Percentiles rank a stretch among this genome's conserved stretches.
phyloP scores from a whole-genome alignment of 2,888 invertebrate genomes.

The Caenorhabditis imperialis region DNA sequence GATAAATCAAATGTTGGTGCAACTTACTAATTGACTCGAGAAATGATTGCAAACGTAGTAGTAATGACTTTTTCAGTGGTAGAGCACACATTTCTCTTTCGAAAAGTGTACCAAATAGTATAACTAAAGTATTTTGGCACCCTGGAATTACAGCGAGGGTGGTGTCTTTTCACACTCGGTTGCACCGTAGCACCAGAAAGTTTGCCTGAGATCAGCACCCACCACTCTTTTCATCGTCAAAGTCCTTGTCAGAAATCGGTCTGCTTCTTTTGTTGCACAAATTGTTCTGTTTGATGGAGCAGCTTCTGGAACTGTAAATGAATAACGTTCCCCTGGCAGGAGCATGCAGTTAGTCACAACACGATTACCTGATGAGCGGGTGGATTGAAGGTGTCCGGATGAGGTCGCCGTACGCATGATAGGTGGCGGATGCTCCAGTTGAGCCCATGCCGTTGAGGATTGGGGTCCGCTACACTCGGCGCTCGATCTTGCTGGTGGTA shows the following conservation, averaged over 20 bases:
- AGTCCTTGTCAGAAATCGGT: conserved; percentile 54
- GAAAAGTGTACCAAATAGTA: too few species aligned
- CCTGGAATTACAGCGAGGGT: conserved; percentile 50
- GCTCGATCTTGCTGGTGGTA: conserved; percentile 34
- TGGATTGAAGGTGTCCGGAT: conserved; percentile 72
- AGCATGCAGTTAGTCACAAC: conserved; percentile 15
- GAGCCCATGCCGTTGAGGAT: conserved; percentile 64
- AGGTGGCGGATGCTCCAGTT: conserved; percentile 69
- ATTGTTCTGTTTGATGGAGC: conserved; percentile 59
- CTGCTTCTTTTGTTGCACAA: conserved; percentile 54
- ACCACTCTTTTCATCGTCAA: conserved; percentile 56
- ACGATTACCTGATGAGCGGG: conserved; percentile 62
- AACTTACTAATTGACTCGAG: conserved; percentile 46
- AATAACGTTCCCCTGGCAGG: conserved; percentile 1
- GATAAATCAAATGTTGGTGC: background rate
- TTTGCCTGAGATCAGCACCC: conserved; percentile 8
- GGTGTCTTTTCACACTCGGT: conserved; percentile 37
- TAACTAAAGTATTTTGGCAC: background rate
- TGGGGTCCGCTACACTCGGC: conserved; percentile 26
- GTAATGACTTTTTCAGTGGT: conserved; percentile 9
- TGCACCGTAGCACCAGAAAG: conserved; percentile 19
- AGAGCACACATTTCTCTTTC: conserved; percentile 9
- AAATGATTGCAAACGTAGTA: conserved; percentile 24
- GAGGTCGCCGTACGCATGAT: conserved; percentile 70
- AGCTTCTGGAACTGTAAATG: conserved; percentile 47